Conservation (phyloP, 1,140 invertebrate species). For the Triops longicaudatus region DNA sequence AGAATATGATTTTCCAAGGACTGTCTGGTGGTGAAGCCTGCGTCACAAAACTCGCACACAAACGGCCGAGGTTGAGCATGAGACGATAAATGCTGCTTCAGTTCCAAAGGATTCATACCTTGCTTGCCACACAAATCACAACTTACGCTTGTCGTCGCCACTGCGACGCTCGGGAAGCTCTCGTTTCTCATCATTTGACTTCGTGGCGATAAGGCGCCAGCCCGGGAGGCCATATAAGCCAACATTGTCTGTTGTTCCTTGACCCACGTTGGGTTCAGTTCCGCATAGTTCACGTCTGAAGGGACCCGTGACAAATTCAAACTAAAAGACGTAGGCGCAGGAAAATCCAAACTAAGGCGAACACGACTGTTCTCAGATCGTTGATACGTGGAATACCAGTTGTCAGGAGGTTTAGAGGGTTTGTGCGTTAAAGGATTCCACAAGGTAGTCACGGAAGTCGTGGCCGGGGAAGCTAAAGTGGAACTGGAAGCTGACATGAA, state of each 20-base stretch:
- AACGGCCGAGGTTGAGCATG: conserved; percentile 37
- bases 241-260: conserved; percentile 1
- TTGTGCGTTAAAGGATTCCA: conserved; percentile 9
- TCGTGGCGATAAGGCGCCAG: neutral
- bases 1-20: conserved; percentile 34
- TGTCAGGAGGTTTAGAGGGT: neutral
- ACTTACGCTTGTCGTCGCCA: neutral
- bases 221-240: neutral
- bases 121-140: conserved; percentile 11
- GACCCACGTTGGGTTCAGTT: neutral
- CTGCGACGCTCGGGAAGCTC: neutral
- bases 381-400: conserved; percentile 1
- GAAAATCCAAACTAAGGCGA: conserved; percentile 11
- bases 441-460: neutral
- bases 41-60: conserved; percentile 37
- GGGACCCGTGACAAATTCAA: neutral
- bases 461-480: neutral
- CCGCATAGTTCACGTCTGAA: neutral
- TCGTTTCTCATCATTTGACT: neutral
- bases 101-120: conserved; percentile 12
- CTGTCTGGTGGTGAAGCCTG: conserved; percentile 36
- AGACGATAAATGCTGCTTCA: conserved; percentile 34
- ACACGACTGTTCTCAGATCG: neutral
- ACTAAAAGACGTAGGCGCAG: conserved; percentile 1
- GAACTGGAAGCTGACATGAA: conserved; percentile 16